These are phyloP conservation scores for Conops quadrifasciatus DNA, from an alignment of 2,888 invertebrate genomes.

Conservation along the genomic window DNA sequence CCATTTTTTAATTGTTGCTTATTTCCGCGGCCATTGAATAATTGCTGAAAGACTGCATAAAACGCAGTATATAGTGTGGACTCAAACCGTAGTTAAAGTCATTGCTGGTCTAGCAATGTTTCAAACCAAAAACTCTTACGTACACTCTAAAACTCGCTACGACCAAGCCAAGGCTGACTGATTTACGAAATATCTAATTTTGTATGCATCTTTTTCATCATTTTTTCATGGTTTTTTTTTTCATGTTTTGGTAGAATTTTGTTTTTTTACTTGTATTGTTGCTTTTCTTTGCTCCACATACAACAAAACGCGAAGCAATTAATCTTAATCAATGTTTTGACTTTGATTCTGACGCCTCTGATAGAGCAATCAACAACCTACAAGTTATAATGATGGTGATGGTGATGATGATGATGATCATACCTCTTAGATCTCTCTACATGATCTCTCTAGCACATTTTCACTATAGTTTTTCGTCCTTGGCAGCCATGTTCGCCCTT, in stretches of 20 bases:
- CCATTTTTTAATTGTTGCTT: no score
- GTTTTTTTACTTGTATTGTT: not conserved
- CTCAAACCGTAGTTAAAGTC: no score
- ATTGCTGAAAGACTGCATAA: no score
- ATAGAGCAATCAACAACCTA: slow-evolving; percentile 29
- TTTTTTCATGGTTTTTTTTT: not conserved
- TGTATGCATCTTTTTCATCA: not conserved
- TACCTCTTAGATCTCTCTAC: no score
- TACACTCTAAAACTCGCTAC: not conserved
- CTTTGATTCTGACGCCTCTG: slow-evolving; percentile 12
- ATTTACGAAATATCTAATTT: not conserved
- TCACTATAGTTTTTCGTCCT: not conserved
- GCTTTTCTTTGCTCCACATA: slow-evolving; percentile 17
- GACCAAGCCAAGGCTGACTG: not conserved
- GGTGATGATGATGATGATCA: not conserved
- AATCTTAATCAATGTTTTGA: slow-evolving; percentile 30
- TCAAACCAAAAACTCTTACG: not conserved
- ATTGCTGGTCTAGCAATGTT: no score
- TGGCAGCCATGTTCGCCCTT: not conserved
- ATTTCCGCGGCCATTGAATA: no score
- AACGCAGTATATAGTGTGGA: no score
- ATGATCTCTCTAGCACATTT: no score
- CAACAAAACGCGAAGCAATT: slow-evolving; percentile 27
- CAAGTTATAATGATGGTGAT: slow-evolving; percentile 8
- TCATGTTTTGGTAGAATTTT: not conserved